Percentiles rank a stretch among this genome's conserved stretches.
Conservation (phyloP, 2,113 vertebrate genomes). For the Cathartes aura region DNA sequence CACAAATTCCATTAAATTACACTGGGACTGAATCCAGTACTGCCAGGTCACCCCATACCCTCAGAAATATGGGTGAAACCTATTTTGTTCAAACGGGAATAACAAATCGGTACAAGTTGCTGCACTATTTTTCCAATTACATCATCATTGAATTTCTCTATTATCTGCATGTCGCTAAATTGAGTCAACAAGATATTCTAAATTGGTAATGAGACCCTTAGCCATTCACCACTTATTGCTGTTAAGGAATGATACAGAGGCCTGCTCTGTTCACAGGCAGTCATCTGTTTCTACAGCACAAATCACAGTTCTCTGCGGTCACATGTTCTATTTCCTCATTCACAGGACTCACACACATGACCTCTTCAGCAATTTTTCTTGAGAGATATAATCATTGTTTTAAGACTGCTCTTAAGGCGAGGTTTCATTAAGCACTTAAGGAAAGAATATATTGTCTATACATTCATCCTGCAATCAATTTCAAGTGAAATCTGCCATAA, state of each 20-base stretch:
- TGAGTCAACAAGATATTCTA: background rate
- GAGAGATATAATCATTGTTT: constrained; percentile 27
- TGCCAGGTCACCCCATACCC: background rate
- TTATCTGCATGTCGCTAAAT: background rate
- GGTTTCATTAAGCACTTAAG: constrained; percentile 46
- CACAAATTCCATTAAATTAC: constrained; percentile 28
- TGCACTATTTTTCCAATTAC: background rate
- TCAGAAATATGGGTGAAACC: constrained; percentile 18
- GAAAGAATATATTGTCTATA: constrained; percentile 31
- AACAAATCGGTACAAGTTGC: background rate
- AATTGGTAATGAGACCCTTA: constrained; percentile 7
- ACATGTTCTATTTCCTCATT: background rate
- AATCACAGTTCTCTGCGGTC: background rate
- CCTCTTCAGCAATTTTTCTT: constrained; percentile 32
- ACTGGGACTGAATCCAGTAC: background rate
- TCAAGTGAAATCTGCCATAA: background rate
- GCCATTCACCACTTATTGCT: background rate
- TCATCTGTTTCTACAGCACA: background rate
- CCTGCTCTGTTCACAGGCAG: background rate
- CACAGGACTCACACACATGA: background rate
- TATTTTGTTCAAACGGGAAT: background rate
- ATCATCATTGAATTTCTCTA: constrained; percentile 2
- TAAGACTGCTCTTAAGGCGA: constrained; percentile 33
- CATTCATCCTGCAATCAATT: background rate
- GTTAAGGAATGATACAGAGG: background rate